Evolutionary conservation across 2,888 invertebrate genomes (phyloP), one percentile per base, ranked within the genome.

Genomic region (Hoplodrina blanda): DNA sequence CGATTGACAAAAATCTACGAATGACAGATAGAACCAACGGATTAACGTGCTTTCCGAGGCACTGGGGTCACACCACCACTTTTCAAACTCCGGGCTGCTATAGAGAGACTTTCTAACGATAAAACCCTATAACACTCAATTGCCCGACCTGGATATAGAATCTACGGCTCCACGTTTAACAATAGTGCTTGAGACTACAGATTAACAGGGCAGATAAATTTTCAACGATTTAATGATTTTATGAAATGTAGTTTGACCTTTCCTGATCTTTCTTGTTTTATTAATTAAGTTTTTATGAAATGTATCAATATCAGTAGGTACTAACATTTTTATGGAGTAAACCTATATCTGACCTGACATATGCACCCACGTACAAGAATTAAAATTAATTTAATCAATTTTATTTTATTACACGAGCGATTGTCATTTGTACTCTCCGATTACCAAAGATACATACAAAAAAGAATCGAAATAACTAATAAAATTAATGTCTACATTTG

Each of bases 401-500:
- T 46, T 17, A 73, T 52, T 78, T 72, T n/a, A 55, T 19, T 53
- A 25, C 33, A 50, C 11, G 0, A 49, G 7, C 20, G 50, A 68
- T 69, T 77, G 41, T 61, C 57, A 78, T 78, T 65, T 61, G 56
- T 76, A 54, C 17, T 71, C 60, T 77, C 72, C 15, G 49, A 60
- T 71, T 73, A 76, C 69, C 56, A 52, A 55, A 62, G 61, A 68
- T 68, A 54, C 61, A n/a, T 15, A 61, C 4, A 76, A 11, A 66
- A 76, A 78, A 73, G 11, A 70, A 75, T 66, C 19, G 41, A 68
- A 69, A 69, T 70, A 60, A 63, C 33, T 71, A 61, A 69, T 77
- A 73, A 72, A 76, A 61, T 57, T 66, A 70, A 82, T 71, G 53
- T 67, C 78, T 71, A 76, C 71, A 81, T 84, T 76, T 76, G 54